Evolutionary conservation across 1,140 invertebrate species (phyloP).

Genomic region (Sitobion miscanthi): DNA sequence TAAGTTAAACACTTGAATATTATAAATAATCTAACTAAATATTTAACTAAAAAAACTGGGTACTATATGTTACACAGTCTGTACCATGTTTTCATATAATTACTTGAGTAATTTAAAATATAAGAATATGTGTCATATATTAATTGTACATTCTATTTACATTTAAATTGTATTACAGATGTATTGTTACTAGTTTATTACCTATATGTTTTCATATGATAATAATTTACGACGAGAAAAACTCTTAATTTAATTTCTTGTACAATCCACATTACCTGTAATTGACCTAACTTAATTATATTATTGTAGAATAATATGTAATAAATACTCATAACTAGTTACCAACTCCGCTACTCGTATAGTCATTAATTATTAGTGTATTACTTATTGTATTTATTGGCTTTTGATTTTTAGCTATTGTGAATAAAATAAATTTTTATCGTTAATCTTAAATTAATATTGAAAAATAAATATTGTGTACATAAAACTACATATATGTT

Average conservation of each 20-base stretch:
- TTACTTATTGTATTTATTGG: background rate
- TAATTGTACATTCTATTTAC: background rate
- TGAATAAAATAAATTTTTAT: background rate
- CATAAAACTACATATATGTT: background rate
- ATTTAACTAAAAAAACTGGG: background rate
- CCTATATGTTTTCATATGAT: background rate
- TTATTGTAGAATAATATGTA: background rate
- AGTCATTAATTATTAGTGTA: background rate
- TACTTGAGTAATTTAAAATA: background rate
- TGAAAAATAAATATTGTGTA: background rate
- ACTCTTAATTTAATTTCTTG: background rate
- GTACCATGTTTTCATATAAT: background rate
- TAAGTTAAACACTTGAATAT: background rate
- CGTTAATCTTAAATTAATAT: background rate
- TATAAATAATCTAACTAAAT: background rate
- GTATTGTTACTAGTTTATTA: background rate
- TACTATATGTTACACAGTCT: background rate
- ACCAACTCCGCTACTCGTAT: no score
- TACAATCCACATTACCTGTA: background rate
- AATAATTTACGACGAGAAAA: background rate
- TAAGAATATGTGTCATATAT: slow-evolving; percentile 13
- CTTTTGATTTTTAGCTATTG: background rate
- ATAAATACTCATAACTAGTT: background rate
- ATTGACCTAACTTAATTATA: background rate
- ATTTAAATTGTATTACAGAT: background rate